Evolutionary conservation across 2,113 vertebrate genomes (phyloP), one percentile per base, ranked within the genome.

Genomic region (Rhea americana): DNA sequence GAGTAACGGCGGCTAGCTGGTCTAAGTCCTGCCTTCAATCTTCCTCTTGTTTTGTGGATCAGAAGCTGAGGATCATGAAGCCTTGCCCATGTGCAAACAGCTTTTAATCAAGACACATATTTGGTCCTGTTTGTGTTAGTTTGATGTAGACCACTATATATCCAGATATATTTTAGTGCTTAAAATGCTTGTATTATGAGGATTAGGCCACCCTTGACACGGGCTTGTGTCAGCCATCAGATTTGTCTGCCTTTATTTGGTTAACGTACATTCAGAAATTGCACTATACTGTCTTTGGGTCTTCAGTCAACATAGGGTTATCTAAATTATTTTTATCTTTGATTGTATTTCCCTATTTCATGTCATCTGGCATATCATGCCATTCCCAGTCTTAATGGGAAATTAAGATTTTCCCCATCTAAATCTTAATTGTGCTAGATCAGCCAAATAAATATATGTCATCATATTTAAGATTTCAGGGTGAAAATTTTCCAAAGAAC

Each of bases 221-320:
- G 83, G 39, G 59, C 35, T 90, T 0, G 0, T 55, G 10, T 43
- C 75, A 58, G 9, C 39, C 20, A 0, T 48, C 25, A 48, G 41
- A 8, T 24, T 47, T 32, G 16, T 6, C 5, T 24, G 9, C 22
- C 2, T 13, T 51, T 10, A 16, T 28, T 18, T 47, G 56, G 20
- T 67, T 82, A 43, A 14, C 7, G 53, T 51, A 15, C 1, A 1
- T 59, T 65, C 51, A 70, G 37, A 45, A 15, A 24, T 45, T 25
- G 43, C 3, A 8, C 4, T 8, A 67, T 19, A 30, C 62, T 63
- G 62, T 14, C 62, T 63, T 9, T 24, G n/a, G 21, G 19, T 16
- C 35, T 89, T 72, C 25, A 14, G 12, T 67, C 61, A 53, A 22
- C 30, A 12, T 5, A 3, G 35, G 5, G 19, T 12, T 25, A 43